Evolutionary conservation across 2,888 invertebrate genomes (phyloP).

Genomic region (Eristalis arbustorum): DNA sequence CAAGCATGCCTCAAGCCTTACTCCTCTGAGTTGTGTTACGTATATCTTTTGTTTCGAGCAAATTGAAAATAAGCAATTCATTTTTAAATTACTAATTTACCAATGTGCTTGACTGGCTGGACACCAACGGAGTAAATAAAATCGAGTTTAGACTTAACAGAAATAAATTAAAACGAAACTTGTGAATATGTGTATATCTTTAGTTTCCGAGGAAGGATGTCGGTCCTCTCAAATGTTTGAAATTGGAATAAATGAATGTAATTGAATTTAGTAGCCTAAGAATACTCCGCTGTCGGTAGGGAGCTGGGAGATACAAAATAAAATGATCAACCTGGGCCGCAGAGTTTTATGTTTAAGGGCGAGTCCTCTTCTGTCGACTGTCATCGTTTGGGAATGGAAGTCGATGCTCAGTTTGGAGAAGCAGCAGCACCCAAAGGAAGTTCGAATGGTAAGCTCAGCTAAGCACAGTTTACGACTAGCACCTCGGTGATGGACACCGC

Average conservation of each 20-base stretch:
- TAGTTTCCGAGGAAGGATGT: neutral
- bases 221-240: neutral
- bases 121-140: constrained; percentile 25
- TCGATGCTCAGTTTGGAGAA: too few relatives aligned
- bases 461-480: too few relatives aligned
- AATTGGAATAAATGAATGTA: neutral
- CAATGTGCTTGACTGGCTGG: constrained; percentile 33
- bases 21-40: constrained; percentile 19
- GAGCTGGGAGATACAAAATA: neutral
- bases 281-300: neutral
- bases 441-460: too few relatives aligned
- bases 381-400: too few relatives aligned
- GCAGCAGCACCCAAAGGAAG: too few relatives aligned
- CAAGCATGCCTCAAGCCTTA: neutral
- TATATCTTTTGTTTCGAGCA: constrained; percentile 20
- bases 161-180: constrained; percentile 31
- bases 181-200: constrained; percentile 22
- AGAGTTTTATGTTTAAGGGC: neutral
- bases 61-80: constrained; percentile 46
- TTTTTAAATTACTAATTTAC: constrained; percentile 38
- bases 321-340: neutral
- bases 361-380: too few relatives aligned
- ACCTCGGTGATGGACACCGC: too few relatives aligned
- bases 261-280: neutral
- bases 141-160: constrained; percentile 31